phyloP scores from a whole-genome alignment of 2,113 vertebrate genomes.

The Poeciliopsis prolifica region DNA sequence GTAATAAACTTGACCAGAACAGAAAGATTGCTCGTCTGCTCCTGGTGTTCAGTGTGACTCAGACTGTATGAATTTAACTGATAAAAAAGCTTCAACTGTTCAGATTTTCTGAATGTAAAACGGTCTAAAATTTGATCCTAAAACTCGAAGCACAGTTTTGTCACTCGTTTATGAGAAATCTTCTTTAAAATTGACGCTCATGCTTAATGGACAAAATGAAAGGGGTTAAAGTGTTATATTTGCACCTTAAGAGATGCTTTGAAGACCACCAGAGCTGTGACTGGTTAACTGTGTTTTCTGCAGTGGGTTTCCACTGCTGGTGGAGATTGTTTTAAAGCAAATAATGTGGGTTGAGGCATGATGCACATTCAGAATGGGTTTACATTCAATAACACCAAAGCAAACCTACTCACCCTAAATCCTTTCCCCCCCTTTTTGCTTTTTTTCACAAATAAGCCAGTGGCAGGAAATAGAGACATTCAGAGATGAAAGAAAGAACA shows the following conservation, averaged over 20 bases:
- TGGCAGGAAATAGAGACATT: background rate
- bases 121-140: background rate
- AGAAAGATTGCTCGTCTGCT: background rate
- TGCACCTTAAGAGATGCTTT: background rate
- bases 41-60: background rate
- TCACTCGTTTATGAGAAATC: background rate
- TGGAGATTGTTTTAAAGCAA: too few relatives aligned
- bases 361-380: background rate
- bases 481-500: background rate
- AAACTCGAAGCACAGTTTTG: background rate
- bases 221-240: too few relatives aligned
- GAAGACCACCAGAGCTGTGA: background rate
- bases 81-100: background rate
- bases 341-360: background rate
- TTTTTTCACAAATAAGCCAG: slow-evolving; percentile 3
- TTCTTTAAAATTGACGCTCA: background rate
- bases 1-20: too few relatives aligned
- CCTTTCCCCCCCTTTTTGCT: background rate
- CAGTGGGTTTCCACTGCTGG: background rate
- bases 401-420: background rate
- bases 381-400: background rate
- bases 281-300: background rate
- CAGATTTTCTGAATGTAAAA: background rate
- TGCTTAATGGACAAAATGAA: background rate
- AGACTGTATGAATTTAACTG: background rate